A percentile compares a stretch with the other conserved stretches of the same genome.
Conservation (phyloP, 2,888 invertebrate species). For the Trichogramma dendrolimi region DNA sequence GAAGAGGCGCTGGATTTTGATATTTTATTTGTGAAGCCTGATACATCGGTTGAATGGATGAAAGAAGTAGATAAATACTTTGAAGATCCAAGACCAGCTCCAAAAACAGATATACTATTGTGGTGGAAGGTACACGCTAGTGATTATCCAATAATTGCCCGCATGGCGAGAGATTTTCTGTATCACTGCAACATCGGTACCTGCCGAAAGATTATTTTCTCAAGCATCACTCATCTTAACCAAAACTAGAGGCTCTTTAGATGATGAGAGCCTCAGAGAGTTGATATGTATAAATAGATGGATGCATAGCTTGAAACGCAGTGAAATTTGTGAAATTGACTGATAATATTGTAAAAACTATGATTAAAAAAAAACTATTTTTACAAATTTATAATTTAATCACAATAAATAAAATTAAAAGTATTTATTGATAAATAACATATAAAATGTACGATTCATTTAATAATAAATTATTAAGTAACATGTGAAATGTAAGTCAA, state of each 20-base stretch:
- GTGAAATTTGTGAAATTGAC: slow-evolving; percentile 4
- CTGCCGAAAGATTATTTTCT: slow-evolving; percentile 14
- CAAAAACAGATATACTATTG: slow-evolving; percentile 10
- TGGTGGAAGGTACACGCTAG: slow-evolving; percentile 18
- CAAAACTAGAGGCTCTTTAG: slow-evolving; percentile 9
- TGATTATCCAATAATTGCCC: slow-evolving; percentile 12
- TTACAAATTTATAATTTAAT: background rate
- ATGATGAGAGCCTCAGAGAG: slow-evolving; percentile 7
- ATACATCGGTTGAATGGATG: background rate
- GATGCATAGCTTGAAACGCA: background rate
- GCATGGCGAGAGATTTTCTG: slow-evolving; percentile 19
- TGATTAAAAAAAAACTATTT: background rate
- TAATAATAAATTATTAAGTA: background rate
- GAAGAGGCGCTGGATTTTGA: background rate
- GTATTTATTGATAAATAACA: background rate
- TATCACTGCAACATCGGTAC: slow-evolving; percentile 17
- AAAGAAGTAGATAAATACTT: slow-evolving; percentile 14
- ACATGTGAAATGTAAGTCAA: background rate
- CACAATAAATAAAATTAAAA: too few species aligned
- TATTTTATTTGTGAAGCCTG: background rate
- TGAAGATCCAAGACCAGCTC: slow-evolving; percentile 3
- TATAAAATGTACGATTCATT: background rate
- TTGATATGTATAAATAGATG: slow-evolving; percentile 16
- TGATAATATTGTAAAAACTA: background rate
- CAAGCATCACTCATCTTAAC: slow-evolving; percentile 10